Evolutionary conservation across 2,113 vertebrate species (phyloP), one percentile per base, ranked within the genome.

Genomic region (Glaucidium brasilianum): DNA sequence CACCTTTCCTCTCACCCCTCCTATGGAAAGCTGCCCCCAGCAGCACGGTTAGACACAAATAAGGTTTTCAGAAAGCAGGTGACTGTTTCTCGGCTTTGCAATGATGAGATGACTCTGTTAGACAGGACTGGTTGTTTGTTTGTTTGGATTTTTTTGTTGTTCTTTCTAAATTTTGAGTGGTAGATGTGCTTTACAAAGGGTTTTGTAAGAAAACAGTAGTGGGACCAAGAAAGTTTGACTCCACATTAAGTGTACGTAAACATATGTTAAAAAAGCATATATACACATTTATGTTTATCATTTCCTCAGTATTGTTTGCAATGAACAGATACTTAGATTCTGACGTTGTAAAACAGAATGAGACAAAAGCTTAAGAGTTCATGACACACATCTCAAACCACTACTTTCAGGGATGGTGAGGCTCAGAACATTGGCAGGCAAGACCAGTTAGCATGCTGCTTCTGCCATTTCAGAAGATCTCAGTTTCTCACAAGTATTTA

Each of bases 161-260:
- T 47, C 0, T 81, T 84, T 74, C 79, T 25, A 43, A 81, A 58
- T 37, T 62, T 67, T 30, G 34, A 80, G 10, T 15, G 7, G 3
- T 3, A 66, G 12, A 30, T 34, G 53, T 15, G 32, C 7, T 83
- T 78, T 49, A 72, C 13, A 50, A 67, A 23, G 34, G 15, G 5
- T 52, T 93, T 50, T 71, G 41, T 81, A 83, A 85, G 34, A 64
- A 92, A 80, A 94, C 1, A 0, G 0, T 29, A 58, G 34, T 21
- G 18, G 11, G 23, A 74, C 27, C 35, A 56, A 84, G 62, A 52
- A 43, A 18, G 68, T 64, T 37, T 45, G 14, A 39, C 25, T 63
- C 43, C 68, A 18, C 1, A 2, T 20, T 60, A 35, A 35, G 53
- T 39, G 18, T n/a, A 27, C 0, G 1, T 39, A 12, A 15, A 47